Evolutionary conservation across 2,113 vertebrate genomes (phyloP).

Genomic region (Electrona antarctica): DNA sequence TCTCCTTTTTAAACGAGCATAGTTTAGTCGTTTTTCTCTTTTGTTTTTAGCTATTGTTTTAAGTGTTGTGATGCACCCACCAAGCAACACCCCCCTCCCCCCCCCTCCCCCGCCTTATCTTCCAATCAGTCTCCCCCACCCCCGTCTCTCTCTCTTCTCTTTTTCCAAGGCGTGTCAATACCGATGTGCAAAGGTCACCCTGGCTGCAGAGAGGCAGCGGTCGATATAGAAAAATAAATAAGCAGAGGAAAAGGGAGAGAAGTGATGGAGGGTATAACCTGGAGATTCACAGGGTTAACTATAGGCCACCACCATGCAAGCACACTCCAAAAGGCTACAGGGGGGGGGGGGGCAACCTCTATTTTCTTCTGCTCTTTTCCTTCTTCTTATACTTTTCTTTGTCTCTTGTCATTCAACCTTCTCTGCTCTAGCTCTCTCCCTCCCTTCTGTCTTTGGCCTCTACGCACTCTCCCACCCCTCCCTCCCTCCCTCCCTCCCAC

Average conservation of each 20-base stretch:
- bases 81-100: neutral
- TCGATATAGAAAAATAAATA: slow-evolving; percentile 75
- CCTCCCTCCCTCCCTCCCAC: neutral
- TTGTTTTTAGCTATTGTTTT: neutral
- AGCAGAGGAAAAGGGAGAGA: slow-evolving; percentile 58
- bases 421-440: slow-evolving; percentile 8
- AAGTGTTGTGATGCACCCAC: slow-evolving; percentile 2
- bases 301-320: slow-evolving; percentile 58
- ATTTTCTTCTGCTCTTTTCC: slow-evolving; percentile 18
- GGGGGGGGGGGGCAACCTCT: slow-evolving; percentile 27
- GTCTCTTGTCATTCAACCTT: slow-evolving; percentile 17
- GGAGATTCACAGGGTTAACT: slow-evolving; percentile 69
- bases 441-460: slow-evolving; percentile 11
- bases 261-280: slow-evolving; percentile 61
- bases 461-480: neutral
- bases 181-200: slow-evolving; percentile 74
- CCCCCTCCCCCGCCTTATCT: neutral
- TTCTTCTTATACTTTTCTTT: slow-evolving; percentile 32
- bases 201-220: slow-evolving; percentile 65
- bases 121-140: slow-evolving; percentile 42
- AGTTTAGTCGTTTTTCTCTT: too few relatives aligned
- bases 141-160: slow-evolving; percentile 42
- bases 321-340: slow-evolving; percentile 55
- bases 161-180: slow-evolving; percentile 66
- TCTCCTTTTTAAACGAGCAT: too few relatives aligned